Base-by-base conservation (phyloP, 2,888 invertebrate species). In the Nomada fucata region DNA sequence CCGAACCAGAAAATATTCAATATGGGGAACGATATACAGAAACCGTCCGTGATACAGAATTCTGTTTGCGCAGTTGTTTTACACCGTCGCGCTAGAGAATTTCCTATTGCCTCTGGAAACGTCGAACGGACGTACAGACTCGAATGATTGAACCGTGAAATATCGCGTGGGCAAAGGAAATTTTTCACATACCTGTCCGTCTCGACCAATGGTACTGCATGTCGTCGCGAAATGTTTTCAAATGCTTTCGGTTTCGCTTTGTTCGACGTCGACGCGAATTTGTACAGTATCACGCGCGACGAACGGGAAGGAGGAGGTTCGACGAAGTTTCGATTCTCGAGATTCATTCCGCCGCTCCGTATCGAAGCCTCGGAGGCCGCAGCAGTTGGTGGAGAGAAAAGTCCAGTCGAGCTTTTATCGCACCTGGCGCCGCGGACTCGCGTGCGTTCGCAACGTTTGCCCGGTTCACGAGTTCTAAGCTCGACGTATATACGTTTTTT, bases 391-490 rank as follows among this genome's bases (percentile, higher is more conserved):
- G 55, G 36, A 78, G 36, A 78, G 71, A 47, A 77, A 76, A 73
- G 53, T 60, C 69, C 55, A 26, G 63, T 29, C 74, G 70, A 47
- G 59, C 72, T 85, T 89, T 88, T 84, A 85, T 86, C 67, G 76
- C 82, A 61, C 64, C 80, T 72, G 82, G 76, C 71, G 84, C 79
- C 72, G 65, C 67, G 75, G 67, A 76, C 64, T 89, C 81, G 89
- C 89, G 87, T 89, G 89, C 64, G 71, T 75, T 57, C 20, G 63
- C 75, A 71, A 85, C 86, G 79, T 88, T 89, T 86, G 29, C 20
- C 76, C 63, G 65, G 76, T 29, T 68, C 53, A 26, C 70, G 23
- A 11, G 52, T 61, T 47, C 47, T 13, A 47, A 47, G 47, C 47
- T 15, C 55, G 77, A 50, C 65, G 64, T 26, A 2, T 71, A 64